Percentiles rank a stretch among this genome's conserved stretches.
Conservation (phyloP, 2,888 invertebrate genomes). For the Drosophila lacicola region DNA sequence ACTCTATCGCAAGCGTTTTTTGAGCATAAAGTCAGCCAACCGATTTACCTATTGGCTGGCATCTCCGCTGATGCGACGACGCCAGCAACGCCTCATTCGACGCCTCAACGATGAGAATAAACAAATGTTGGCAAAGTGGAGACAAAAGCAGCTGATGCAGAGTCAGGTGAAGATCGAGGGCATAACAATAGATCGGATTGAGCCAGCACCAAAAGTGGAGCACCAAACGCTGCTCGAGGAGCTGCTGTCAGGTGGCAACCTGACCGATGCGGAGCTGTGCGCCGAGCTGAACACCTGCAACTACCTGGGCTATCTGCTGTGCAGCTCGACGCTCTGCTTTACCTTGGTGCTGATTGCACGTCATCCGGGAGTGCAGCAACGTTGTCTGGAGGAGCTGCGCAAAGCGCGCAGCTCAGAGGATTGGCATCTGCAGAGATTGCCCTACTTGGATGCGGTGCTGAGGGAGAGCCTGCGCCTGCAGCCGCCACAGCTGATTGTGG, state of each 20-base stretch:
- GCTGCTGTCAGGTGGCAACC: slow-evolving; percentile 18
- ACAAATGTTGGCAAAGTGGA: slow-evolving; percentile 29
- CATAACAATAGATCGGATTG: slow-evolving; percentile 28
- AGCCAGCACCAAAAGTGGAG: not conserved
- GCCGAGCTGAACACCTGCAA: slow-evolving; percentile 63
- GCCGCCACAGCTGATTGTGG: slow-evolving; percentile 86
- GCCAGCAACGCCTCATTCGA: slow-evolving; percentile 51
- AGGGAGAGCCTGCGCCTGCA: slow-evolving; percentile 88
- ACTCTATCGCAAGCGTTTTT: slow-evolving; percentile 61
- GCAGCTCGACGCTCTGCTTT: slow-evolving; percentile 60
- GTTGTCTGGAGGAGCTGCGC: slow-evolving; percentile 52
- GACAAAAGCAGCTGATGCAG: not conserved
- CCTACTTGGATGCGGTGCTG: slow-evolving; percentile 82
- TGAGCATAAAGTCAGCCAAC: slow-evolving; percentile 54
- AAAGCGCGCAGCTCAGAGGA: not conserved
- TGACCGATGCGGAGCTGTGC: slow-evolving; percentile 44
- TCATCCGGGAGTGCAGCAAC: slow-evolving; percentile 64
- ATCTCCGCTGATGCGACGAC: slow-evolving; percentile 40
- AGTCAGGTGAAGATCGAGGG: slow-evolving; percentile 3
- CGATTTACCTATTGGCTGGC: slow-evolving; percentile 46
- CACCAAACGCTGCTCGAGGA: slow-evolving; percentile 55
- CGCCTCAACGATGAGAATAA: slow-evolving; percentile 46
- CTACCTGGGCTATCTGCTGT: slow-evolving; percentile 57
- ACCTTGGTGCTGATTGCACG: slow-evolving; percentile 61
- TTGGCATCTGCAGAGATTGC: slow-evolving; percentile 15